Conservation (phyloP, 2,113 vertebrate genomes). For the Eretmochelys imbricata region DNA sequence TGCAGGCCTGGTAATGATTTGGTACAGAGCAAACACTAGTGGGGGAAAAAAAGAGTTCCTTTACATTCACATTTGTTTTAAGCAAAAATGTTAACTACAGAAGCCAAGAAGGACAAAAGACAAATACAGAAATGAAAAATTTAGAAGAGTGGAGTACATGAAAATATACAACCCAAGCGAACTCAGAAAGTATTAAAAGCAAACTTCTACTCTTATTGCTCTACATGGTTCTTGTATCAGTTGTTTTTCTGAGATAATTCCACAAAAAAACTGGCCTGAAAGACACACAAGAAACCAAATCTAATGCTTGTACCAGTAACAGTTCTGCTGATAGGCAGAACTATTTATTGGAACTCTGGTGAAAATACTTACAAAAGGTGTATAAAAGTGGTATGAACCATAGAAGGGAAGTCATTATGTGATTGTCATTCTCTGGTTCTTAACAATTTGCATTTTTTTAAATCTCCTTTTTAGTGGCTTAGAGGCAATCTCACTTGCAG, state of each 20-base stretch:
- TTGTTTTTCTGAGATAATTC: no score
- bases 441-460: background rate
- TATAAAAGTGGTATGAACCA: background rate
- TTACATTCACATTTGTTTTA: background rate
- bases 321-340: no score
- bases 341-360: background rate
- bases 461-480: background rate
- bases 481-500: no score
- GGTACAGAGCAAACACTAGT: background rate
- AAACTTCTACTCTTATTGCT: background rate
- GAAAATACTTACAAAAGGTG: background rate
- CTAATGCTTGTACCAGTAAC: no score
- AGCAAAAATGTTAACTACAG: background rate
- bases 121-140: background rate
- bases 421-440: background rate
- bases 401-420: background rate
- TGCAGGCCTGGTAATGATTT: background rate
- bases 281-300: no score
- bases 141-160: no score
- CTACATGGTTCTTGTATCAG: no score
- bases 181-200: background rate
- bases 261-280: no score
- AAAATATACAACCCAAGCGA: background rate
- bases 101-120: background rate
- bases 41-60: background rate